Evolutionary conservation across 2,797 vertebrate genomes (phyloP), one percentile per base, ranked within the genome.

Genomic region (Silurus aristotelis): DNA sequence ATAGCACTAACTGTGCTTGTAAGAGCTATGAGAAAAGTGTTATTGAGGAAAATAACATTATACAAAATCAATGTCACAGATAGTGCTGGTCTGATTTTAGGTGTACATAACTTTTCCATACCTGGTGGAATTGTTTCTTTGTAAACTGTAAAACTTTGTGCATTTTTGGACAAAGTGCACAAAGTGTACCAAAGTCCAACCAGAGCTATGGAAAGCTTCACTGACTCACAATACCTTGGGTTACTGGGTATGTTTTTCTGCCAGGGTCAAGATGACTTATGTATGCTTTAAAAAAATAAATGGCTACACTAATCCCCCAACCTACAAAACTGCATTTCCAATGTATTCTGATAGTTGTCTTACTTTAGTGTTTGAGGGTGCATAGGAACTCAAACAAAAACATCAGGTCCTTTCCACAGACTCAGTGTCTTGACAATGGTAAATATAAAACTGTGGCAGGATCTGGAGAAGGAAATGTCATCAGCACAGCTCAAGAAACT

Each of bases 81-180:
- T 9, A 27, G n/a, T 75, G 55, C 15, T 75, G 48, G 15, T 56
- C 72, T 76, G 77, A 64, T 72, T 80, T 71, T n/a, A 67, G 8
- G 43, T 66, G 88, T 89, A 68, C 55, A n/a, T 82, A 88, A 76
- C 63, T 43, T 67, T 48, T 63, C 17, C 84, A 20, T 73, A 61
- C 81, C 87, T 81, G 84, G 83, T 88, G 84, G 83, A 85, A 86
- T 56, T 78, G 68, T 80, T 76, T 85, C 77, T 20, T 80, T 78
- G 71, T 86, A 68, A 88, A 81, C 78, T 5, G 0, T 76, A 82
- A 70, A 86, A 56, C 6, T 4, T 12, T 20, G 43, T 71, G 43
- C 20, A 4, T 46, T 71, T 19, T 46, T 12, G 43, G 38, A 71
- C 46, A 71, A 19, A 1, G 5, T 38, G 38, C 38, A 38, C 38